Evolutionary conservation across 2,113 vertebrate genomes (phyloP).

Genomic region (Trachemys scripta): DNA sequence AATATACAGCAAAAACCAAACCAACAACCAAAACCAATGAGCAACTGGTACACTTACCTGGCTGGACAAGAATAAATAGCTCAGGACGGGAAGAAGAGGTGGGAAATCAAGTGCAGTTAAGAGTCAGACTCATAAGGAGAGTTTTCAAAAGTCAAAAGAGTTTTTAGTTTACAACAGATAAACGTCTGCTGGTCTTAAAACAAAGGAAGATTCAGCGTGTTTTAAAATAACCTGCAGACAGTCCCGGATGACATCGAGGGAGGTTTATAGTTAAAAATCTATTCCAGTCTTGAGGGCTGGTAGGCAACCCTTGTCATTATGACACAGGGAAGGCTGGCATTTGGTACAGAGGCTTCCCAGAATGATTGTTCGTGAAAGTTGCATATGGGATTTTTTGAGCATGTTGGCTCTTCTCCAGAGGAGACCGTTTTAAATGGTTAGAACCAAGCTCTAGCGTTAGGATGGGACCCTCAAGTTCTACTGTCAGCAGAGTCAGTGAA

Average conservation of each 20-base stretch:
- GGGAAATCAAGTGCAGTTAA: not conserved
- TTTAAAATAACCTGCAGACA: not conserved
- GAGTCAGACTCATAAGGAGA: not conserved
- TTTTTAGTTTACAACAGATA: not conserved
- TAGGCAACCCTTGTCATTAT: accelerated
- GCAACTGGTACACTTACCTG: not conserved
- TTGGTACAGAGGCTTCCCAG: not conserved
- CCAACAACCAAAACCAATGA: not conserved
- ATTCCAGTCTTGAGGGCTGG: accelerated
- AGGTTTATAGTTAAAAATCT: not conserved
- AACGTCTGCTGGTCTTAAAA: not conserved
- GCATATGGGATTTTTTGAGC: not conserved
- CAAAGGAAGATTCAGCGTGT: not conserved
- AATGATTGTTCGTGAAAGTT: not conserved
- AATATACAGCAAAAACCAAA: not conserved
- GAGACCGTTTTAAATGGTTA: not conserved
- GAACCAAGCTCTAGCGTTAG: accelerated
- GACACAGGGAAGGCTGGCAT: not conserved
- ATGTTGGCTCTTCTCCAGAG: not conserved
- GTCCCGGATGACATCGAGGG: not conserved
- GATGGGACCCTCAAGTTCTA: not conserved
- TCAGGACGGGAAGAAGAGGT: not conserved
- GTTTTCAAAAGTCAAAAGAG: not conserved
- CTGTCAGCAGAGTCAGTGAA: not conserved
- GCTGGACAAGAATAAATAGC: not conserved